Base-by-base conservation (phyloP, 2,113 vertebrate species). In the Cygnus atratus region DNA sequence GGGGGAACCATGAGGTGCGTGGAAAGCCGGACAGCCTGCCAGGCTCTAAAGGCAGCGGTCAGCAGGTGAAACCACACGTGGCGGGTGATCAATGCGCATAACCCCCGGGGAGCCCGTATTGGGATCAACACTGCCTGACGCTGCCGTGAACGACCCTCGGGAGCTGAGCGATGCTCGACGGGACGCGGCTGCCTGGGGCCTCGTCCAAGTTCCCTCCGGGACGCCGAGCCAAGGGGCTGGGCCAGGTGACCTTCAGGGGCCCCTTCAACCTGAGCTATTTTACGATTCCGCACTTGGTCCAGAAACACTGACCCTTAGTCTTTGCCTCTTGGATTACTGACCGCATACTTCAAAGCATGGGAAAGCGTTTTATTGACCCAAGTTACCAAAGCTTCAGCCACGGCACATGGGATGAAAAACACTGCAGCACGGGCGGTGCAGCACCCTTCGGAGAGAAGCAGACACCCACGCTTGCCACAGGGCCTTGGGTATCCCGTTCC, bases 1-100 rank as follows among this genome's bases (percentile, higher is more conserved):
- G 9, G 46, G 19, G 9, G 20, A 11, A 19, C 55, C 24, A 50
- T 4, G n/a, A 39, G 37, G 21, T 11, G 11, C 0, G 1, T 58
- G 22, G 55, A 83, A 62, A 67, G 28, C 19, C 8, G 20, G 58
- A 66, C 26, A 63, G 71, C 22, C 28, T 18, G 28, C 46, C 25
- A 0, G 0, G 59, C 43, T 70, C 77, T 31, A 5, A 31, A 18
- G 59, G 46, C 14, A 68, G 41, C 0, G 1, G 41, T 21, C 37
- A 46, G 21, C 71, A 74, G 33, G 41, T 25, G 43, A 83, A 19
- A 39, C 11, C n/a, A 24, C 31, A 13, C 3, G 7, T 20, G 14
- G 37, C 33, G 26, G 44, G 1, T 43, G n/a, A 35, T 55, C 21
- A 74, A 48, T 0, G 79, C 25, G 0, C 31, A n/a, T 24, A 1